Base-by-base conservation (phyloP, 2,113 vertebrate species). In the Typhlomys cinereus region DNA sequence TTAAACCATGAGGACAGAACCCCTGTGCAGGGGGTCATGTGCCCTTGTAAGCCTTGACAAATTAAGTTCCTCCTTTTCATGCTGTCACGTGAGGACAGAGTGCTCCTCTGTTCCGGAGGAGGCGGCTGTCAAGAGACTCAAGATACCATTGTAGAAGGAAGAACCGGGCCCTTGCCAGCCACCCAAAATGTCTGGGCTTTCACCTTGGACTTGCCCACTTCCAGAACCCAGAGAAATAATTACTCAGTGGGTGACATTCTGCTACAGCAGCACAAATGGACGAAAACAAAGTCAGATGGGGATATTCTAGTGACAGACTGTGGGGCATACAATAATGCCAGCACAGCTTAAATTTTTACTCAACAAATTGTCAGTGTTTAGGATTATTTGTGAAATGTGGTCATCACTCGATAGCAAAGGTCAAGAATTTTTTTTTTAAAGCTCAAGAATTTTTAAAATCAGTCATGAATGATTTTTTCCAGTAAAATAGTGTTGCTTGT, bases 371-470 rank as follows among this genome's bases (percentile, higher is more conserved):
- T n/a, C 31, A 36, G 21, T 67, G 76, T 90, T 66, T 18, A 34
- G 48, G 36, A 80, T 80, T 88, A 50, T 41, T 86, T 92, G 31
- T 62, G 61, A 81, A 83, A 71, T 84, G n/a, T 52, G 20, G 44
- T 67, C 21, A 36, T 62, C 20, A 25, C 13, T 67, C 41, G 92
- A 79, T 70, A 3, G 52, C 59, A 74, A 74, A 93, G 4, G 34
- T 67, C 64, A 57, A 75, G 48, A 59, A 81, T 62, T 62, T 80
- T 93, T 88, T 87, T 61, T 46, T n/a, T n/a, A 74, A 74, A 93
- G 4, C 29, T 67, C 64, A 57, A 75, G 48, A 59, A 81, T 62
- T 62, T 84, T 86, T 39, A 74, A 73, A 76, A 78, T 44, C 69
- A 75, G 70, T 84, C 48, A 82, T 61, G 74, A 70, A 44, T 66